These are phyloP conservation scores for Drosophila littoralis DNA, from an alignment of 1,140 invertebrate species.

Conservation along the genomic window DNA sequence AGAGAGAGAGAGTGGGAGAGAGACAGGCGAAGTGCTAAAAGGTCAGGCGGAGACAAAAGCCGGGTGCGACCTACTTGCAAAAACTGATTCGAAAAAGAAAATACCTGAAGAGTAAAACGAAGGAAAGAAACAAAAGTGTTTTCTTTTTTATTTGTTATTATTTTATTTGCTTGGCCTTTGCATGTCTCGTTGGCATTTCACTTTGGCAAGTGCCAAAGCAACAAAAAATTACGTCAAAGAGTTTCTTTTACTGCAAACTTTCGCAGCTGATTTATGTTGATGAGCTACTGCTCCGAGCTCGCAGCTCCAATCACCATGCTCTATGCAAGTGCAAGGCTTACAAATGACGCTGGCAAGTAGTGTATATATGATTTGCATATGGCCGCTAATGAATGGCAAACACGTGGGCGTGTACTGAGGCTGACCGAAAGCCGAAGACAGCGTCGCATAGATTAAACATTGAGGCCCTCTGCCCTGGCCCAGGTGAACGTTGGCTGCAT, in stretches of 20 bases:
- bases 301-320: background rate
- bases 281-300: conserved; percentile 19
- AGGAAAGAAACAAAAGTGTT: conserved; percentile 19
- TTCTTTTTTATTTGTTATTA: conserved; percentile 20
- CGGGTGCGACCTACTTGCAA: conserved; percentile 55
- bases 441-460: conserved; percentile 3
- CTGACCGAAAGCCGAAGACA: conserved; percentile 10
- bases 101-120: background rate
- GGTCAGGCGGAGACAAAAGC: conserved; percentile 66
- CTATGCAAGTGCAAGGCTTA: conserved; percentile 72
- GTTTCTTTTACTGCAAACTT: conserved; percentile 58
- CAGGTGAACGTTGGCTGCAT: conserved; percentile 60
- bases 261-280: conserved; percentile 64
- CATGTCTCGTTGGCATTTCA: conserved; percentile 49
- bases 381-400: conserved; percentile 63
- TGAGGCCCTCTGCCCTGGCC: conserved; percentile 9
- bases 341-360: conserved; percentile 47
- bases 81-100: conserved; percentile 9
- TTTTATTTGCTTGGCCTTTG: conserved; percentile 42
- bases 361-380: conserved; percentile 60
- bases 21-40: conserved; percentile 47
- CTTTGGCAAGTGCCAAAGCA: conserved; percentile 63
- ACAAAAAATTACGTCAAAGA: conserved; percentile 47
- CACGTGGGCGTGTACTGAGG: conserved; percentile 44
- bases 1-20: background rate